Conservation (phyloP, 2,797 vertebrate species). For the Gymnothorax reevesii region DNA sequence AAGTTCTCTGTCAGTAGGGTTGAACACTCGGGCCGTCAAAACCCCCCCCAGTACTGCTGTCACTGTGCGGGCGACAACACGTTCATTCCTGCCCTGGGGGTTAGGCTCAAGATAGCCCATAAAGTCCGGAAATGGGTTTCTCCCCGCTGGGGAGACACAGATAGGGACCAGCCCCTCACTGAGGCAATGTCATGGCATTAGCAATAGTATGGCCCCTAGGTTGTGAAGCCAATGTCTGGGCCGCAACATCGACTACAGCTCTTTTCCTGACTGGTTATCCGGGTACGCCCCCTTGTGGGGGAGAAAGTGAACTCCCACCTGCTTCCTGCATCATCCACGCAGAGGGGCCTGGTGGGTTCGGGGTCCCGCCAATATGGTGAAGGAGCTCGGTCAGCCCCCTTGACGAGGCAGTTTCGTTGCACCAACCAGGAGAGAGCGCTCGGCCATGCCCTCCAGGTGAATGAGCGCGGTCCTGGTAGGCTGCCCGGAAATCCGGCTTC, state of each 20-base stretch:
- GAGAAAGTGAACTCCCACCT: no score
- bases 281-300: no score
- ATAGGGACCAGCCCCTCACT: not conserved
- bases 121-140: not conserved
- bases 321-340: no score
- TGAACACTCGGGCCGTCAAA: slow-evolving; percentile 18
- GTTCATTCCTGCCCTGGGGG: not conserved
- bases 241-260: not conserved
- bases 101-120: slow-evolving; percentile 17
- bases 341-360: no score
- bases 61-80: slow-evolving; percentile 25
- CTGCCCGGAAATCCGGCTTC: no score
- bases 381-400: no score
- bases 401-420: no score
- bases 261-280: no score
- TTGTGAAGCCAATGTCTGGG: slow-evolving; percentile 19
- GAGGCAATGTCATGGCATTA: not conserved
- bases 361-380: no score
- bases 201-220: slow-evolving; percentile 32
- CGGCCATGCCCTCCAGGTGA: no score
- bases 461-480: no score
- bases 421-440: no score
- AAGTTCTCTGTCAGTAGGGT: slow-evolving; percentile 8
- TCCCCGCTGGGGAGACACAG: not conserved
- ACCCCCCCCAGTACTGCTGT: not conserved